Base-by-base conservation (phyloP, 2,113 vertebrate species). In the Henicopernis longicauda region DNA sequence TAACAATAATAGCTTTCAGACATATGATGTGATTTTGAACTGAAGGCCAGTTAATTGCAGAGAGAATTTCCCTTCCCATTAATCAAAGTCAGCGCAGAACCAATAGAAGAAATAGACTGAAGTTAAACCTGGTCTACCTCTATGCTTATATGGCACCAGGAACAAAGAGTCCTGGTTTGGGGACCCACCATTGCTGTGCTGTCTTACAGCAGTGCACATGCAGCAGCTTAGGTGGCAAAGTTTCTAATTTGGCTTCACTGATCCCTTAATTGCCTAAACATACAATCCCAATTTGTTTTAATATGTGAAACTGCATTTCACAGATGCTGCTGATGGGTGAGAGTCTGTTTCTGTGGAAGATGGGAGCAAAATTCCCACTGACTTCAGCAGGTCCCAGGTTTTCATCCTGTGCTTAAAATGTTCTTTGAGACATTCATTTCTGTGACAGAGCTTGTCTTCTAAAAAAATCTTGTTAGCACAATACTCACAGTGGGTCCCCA, bases 1-100 rank as follows among this genome's bases (percentile, higher is more conserved):
- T 89, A 95, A 82, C 61, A 95, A 52, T 92, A 97, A 91, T 66
- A 88, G 79, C 78, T 93, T 94, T 95, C 81, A 95, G 91, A 79
- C 58, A 76, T 57, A 55, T 32, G 73, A 86, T 70, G 76, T 29
- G 70, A 91, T 93, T 96, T 70, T 85, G 93, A 95, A 81, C 62
- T 70, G 71, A 92, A 95, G 67, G 55, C 62, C 73, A 90, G 65
- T 79, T 91, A 96, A 95, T 73, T 95, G 86, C 81, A 90, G 45
- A 82, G 79, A 90, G 36, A 63, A 12, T 77, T 94, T 91, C 29
- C 44, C 32, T 86, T 89, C 58, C 58, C 20, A 31, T 90, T 93
- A 91, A 94, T 94, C 74, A 90, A 87, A 95, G 38, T 80, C 74
- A 85, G 27, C 0, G 0, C 40, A 89, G 63, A 94, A 69, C 27